A percentile compares a stretch with the other conserved stretches of the same genome.
Evolutionary conservation across 92 coral and sea anemone genomes (phyloP).

Genomic region (Actinernus sp.): DNA sequence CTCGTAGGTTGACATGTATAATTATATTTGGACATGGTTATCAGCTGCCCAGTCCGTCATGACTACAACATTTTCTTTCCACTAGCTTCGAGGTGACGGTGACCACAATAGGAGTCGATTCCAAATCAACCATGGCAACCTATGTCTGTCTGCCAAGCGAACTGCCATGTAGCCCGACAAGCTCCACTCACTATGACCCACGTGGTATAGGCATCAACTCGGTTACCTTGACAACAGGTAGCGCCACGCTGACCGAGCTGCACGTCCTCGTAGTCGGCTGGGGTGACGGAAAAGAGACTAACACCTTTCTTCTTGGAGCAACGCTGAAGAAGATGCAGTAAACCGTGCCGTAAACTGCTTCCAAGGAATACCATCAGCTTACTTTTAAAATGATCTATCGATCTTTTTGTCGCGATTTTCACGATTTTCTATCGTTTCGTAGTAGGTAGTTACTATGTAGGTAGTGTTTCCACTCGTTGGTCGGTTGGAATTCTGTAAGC

Average conservation of each 20-base stretch:
- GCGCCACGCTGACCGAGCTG: conserved; percentile 49
- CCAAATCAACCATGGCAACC: conserved; percentile 80
- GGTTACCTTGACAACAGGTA: conserved; percentile 66
- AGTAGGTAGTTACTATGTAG: no score
- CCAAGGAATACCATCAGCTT: no score
- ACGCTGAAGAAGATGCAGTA: conserved; percentile 14
- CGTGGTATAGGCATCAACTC: conserved; percentile 78
- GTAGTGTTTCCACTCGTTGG: no score
- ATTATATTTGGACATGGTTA: no score
- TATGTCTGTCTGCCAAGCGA: conserved; percentile 66
- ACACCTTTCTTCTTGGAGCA: conserved; percentile 72
- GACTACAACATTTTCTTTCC: no score
- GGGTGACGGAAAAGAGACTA: conserved; percentile 77
- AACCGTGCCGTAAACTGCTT: no score
- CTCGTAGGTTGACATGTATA: no score
- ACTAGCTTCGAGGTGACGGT: conserved; percentile 67
- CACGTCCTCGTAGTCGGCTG: conserved; percentile 71
- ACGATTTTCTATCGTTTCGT: no score
- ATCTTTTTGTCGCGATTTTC: no score
- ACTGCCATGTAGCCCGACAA: conserved; percentile 44
- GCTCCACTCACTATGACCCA: conserved; percentile 65
- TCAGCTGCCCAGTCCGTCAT: no score
- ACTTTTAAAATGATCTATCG: no score
- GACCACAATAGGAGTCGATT: conserved; percentile 58
- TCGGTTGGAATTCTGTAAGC: no score